Conservation (phyloP, 2,888 invertebrate species). For the Pheosia tremula region DNA sequence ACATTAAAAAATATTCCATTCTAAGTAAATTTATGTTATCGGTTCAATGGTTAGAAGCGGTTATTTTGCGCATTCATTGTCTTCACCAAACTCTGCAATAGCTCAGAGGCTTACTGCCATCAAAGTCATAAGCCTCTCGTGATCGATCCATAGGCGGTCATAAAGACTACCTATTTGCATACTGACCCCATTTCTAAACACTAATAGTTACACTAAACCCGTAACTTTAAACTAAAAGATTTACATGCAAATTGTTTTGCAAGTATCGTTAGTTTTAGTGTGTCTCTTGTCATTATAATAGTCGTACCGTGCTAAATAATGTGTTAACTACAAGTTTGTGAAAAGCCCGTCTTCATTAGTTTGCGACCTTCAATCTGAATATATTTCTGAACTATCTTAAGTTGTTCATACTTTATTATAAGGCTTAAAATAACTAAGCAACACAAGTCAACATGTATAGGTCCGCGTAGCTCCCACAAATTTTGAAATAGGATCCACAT, state of each 20-base stretch:
- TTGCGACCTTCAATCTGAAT: no score
- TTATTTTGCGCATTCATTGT: not conserved
- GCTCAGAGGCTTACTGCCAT: constrained; percentile 7
- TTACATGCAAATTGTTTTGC: not conserved
- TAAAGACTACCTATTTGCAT: constrained; percentile 23
- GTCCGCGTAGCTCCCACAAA: no score
- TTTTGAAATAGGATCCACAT: not conserved
- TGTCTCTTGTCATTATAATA: no score
- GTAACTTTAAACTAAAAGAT: not conserved
- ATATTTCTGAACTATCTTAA: no score
- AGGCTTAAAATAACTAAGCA: no score
- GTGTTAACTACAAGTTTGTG: no score
- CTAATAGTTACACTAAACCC: not conserved
- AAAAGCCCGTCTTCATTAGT: no score
- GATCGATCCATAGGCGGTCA: not conserved
- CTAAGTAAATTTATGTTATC: no score
- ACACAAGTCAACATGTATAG: no score
- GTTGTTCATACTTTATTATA: no score
- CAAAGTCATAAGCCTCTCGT: constrained; percentile 10
- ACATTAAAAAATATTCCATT: no score
- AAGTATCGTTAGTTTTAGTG: not conserved
- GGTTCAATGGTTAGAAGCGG: not conserved
- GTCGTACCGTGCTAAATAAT: no score
- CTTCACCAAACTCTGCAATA: not conserved
- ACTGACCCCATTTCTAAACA: constrained; percentile 22